Base-by-base conservation (phyloP, 2,888 invertebrate species). In the Torymus aiolomorphi region DNA sequence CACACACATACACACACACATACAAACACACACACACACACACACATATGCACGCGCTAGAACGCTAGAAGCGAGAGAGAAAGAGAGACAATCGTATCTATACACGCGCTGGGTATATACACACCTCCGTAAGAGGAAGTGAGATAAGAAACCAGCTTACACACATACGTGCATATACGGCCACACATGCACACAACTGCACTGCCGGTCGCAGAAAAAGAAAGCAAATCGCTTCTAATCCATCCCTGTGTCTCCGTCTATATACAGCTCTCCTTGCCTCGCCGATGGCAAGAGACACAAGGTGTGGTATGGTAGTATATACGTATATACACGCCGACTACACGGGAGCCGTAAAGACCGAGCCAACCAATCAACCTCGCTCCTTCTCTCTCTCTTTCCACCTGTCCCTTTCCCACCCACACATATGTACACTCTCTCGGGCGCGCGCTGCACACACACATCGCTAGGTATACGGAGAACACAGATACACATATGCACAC, bases 391-490 rank as follows among this genome's bases (percentile, higher is more conserved):
- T 31, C 31, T 31, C 31, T 31, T n/a, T 69, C 24, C 77, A 77
- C 77, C 77, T 77, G 77, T 72, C 77, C 71, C 72, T 59, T 66
- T 72, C 49, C 71, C 77, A 72, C 77, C 77, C 77, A 77, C 77
- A 42, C 77, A 3, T 31, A 31, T 31, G 8, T 31, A 31, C 31
- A 31, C 31, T 31, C 3, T 31, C 31, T 31, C 31, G 42, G 8
- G 0, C 14, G 62, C 42, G 52, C 67, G 69, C 59, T 18, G 14
- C 31, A 20, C 42, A 63, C 70, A 74, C 71, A 16, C 18, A 31
- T 80, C 70, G 18, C 11, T 51, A 20, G 13, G 0, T 20, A 16
- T 16, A 24, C n/a, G 63, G 52, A 63, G 24, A 72, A 62, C 62
- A n/a, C n/a, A n/a, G n/a, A n/a, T n/a, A n/a, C n/a, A n/a, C n/a